A percentile compares a stretch with the other conserved stretches of the same genome.
phyloP scores from a whole-genome alignment of 1,140 invertebrate species.

The Periplaneta americana region DNA sequence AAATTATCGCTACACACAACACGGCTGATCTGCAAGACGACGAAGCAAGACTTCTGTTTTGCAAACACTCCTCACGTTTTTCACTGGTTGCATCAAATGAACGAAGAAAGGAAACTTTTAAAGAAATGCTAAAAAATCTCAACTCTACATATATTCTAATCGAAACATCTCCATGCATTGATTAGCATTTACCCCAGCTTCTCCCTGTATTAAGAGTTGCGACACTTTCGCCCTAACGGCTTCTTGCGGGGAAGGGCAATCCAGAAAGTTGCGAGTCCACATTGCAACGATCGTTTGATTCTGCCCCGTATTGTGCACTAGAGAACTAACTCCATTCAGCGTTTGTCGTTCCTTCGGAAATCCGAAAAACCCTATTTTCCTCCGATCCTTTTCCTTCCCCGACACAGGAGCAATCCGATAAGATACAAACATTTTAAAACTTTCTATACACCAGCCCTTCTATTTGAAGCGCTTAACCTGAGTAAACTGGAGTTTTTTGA shows the following conservation, averaged over 20 bases:
- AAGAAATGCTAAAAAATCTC: not conserved
- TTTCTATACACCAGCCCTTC: not conserved
- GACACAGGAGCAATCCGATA: constrained; percentile 1
- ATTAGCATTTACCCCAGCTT: not conserved
- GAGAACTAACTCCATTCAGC: not conserved
- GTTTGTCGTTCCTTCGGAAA: not conserved
- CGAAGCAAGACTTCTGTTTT: too few relatives aligned
- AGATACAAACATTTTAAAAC: constrained; percentile 7
- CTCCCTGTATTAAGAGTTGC: not conserved
- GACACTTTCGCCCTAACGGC: not conserved
- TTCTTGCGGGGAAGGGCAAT: not conserved
- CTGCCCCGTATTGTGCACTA: not conserved
- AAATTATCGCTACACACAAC: too few relatives aligned
- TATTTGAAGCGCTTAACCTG: not conserved
- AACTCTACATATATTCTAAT: not conserved
- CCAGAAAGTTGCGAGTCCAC: not conserved
- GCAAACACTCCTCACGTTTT: not conserved
- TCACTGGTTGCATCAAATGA: not conserved
- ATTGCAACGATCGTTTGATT: not conserved
- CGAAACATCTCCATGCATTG: not conserved
- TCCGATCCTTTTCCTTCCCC: not conserved
- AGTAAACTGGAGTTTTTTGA: not conserved
- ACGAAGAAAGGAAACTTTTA: not conserved
- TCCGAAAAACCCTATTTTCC: not conserved
- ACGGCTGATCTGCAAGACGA: too few relatives aligned